Evolutionary conservation across 2,888 invertebrate genomes (phyloP).

Genomic region (Acrobasis suavella): DNA sequence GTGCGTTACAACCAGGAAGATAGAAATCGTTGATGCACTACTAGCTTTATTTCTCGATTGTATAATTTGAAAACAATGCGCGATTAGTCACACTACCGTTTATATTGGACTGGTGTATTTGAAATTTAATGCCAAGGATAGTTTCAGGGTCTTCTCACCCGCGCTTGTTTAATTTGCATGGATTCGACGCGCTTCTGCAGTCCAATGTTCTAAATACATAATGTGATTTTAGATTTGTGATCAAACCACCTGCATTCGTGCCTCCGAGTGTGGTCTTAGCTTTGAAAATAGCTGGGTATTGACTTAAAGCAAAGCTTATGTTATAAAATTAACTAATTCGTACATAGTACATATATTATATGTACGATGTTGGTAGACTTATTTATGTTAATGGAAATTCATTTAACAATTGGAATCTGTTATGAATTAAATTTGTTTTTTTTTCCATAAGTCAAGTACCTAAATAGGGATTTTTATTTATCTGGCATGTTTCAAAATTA

Average conservation of each 20-base stretch:
- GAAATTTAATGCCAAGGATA: constrained; percentile 26
- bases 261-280: neutral
- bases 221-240: neutral
- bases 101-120: constrained; percentile 23
- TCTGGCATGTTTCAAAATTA: too few species aligned
- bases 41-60: constrained; percentile 1
- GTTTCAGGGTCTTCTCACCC: constrained; percentile 22
- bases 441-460: too few species aligned
- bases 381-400: too few species aligned
- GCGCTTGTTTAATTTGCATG: constrained; percentile 17
- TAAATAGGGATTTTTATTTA: too few species aligned
- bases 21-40: neutral
- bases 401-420: too few species aligned
- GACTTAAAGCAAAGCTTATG: neutral
- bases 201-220: constrained; percentile 23
- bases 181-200: constrained; percentile 14
- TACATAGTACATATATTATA: too few species aligned
- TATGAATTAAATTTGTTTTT: too few species aligned
- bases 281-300: neutral
- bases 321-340: neutral
- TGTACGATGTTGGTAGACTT: too few species aligned
- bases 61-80: constrained; percentile 26
- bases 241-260: neutral
- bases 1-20: neutral
- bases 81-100: constrained; percentile 24